These are phyloP conservation scores for Neolamprologus multifasciatus DNA, from an alignment of 2,797 vertebrate species.

Conservation along the genomic window DNA sequence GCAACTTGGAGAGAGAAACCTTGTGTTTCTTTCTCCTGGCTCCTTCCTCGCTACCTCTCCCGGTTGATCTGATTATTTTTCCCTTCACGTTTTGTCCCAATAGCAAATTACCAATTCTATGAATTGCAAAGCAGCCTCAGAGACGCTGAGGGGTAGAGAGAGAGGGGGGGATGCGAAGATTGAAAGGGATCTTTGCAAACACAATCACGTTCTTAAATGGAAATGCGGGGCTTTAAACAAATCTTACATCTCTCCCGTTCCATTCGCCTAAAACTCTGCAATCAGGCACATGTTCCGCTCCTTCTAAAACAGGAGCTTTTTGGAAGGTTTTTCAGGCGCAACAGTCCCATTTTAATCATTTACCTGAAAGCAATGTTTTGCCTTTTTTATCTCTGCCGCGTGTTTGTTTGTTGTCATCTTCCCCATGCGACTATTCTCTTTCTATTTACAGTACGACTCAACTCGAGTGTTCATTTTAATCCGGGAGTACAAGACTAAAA, in stretches of 20 bases:
- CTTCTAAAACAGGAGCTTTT: constrained; percentile 73
- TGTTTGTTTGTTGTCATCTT: constrained; percentile 71
- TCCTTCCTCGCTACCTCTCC: constrained; percentile 74
- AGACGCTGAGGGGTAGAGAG: constrained; percentile 82
- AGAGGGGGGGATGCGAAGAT: constrained; percentile 75
- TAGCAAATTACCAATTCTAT: constrained; percentile 94
- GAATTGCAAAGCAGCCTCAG: constrained; percentile 90
- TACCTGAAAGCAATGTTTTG: constrained; percentile 72
- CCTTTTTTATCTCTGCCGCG: constrained; percentile 55
- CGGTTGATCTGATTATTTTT: constrained; percentile 90
- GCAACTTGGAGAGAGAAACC: constrained; percentile 70
- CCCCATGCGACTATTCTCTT: constrained; percentile 43
- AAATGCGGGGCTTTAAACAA: constrained; percentile 88
- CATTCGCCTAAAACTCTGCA: constrained; percentile 85
- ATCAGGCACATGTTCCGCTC: constrained; percentile 79
- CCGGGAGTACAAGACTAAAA: constrained; percentile 54
- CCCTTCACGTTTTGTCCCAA: constrained; percentile 91
- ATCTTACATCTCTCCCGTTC: constrained; percentile 86
- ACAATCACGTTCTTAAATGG: constrained; percentile 91
- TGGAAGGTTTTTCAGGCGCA: constrained; percentile 63
- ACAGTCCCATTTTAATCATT: constrained; percentile 77
- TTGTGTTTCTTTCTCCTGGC: constrained; percentile 66
- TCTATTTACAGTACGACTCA: constrained; percentile 64
- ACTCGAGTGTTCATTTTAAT: constrained; percentile 56
- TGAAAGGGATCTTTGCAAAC: constrained; percentile 89